These are phyloP conservation scores for Mesorhabditis sp. DNA, from an alignment of 2,888 invertebrate genomes.

Conservation along the genomic window DNA sequence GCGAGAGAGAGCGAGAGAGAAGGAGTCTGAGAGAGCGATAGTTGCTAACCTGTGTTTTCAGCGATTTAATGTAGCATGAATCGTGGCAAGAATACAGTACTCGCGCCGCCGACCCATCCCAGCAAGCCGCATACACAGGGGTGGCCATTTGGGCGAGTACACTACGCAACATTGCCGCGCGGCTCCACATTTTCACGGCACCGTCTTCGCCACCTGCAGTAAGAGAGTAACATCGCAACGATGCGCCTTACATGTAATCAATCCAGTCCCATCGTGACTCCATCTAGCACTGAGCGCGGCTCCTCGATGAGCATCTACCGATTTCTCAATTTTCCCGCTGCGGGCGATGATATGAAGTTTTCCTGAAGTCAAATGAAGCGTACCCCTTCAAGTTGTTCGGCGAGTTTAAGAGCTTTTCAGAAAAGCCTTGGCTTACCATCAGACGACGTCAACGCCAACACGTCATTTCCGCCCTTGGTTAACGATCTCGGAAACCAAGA, in stretches of 20 bases:
- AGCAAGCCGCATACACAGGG: constrained; percentile 60
- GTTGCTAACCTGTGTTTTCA: constrained; percentile 59
- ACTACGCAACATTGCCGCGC: constrained; percentile 82
- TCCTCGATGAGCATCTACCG: constrained; percentile 79
- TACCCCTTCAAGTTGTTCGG: too few species aligned
- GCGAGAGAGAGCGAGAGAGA: too few species aligned
- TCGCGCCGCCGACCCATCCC: constrained; percentile 45
- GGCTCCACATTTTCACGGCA: constrained; percentile 90
- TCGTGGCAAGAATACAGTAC: constrained; percentile 66
- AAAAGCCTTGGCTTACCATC: constrained; percentile 24
- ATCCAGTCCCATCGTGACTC: constrained; percentile 91
- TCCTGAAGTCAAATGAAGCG: constrained; percentile 60
- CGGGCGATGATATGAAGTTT: constrained; percentile 83
- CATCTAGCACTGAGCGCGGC: constrained; percentile 84
- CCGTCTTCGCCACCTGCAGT: constrained; percentile 86
- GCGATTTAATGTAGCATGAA: constrained; percentile 66
- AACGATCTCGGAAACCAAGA: constrained; percentile 33
- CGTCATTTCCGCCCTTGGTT: constrained; percentile 24
- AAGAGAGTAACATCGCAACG: background rate
- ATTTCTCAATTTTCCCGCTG: constrained; percentile 85
- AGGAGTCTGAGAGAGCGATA: too few species aligned
- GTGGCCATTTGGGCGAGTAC: constrained; percentile 70
- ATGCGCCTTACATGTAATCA: constrained; percentile 72
- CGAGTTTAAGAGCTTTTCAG: background rate
- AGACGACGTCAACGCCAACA: constrained; percentile 30